These are phyloP conservation scores for Chamaea fasciata DNA, from an alignment of 2,113 vertebrate species.

Conservation along the genomic window DNA sequence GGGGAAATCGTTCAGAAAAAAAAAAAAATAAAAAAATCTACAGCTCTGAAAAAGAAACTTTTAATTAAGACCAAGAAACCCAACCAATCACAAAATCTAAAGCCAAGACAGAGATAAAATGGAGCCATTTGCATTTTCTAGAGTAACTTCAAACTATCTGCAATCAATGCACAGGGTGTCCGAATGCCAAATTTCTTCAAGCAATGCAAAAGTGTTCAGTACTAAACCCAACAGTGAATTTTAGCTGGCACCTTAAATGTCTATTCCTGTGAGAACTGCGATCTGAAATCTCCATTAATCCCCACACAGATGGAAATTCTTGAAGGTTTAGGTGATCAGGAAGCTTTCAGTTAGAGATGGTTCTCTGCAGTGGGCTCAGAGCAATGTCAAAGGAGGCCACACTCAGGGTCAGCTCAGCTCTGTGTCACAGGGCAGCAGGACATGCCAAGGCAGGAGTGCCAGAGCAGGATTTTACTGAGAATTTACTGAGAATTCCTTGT, in stretches of 20 bases:
- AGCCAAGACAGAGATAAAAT: neutral
- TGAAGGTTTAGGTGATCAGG: neutral
- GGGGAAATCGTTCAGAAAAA: neutral
- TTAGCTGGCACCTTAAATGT: neutral
- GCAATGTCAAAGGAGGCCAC: neutral
- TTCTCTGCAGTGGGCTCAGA: neutral
- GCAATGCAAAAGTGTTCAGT: neutral
- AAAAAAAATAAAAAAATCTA: neutral
- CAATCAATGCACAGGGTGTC: neutral
- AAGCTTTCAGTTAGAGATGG: neutral
- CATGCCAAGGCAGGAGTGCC: neutral
- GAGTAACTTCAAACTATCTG: neutral
- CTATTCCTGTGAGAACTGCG: neutral
- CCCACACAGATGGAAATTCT: neutral
- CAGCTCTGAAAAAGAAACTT: neutral
- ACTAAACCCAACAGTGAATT: neutral
- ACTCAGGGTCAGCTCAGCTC: rapidly evolving
- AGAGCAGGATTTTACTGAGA: neutral
- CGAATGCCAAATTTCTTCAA: neutral
- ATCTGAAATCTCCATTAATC: neutral
- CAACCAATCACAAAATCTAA: neutral
- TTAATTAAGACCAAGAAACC: conserved; percentile 11
- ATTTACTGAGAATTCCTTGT: neutral
- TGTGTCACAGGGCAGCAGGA: neutral
- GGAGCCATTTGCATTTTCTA: neutral